A percentile compares a stretch with the other conserved stretches of the same genome.
phyloP scores from a whole-genome alignment of 2,113 vertebrate species.

The Lampris incognitus region DNA sequence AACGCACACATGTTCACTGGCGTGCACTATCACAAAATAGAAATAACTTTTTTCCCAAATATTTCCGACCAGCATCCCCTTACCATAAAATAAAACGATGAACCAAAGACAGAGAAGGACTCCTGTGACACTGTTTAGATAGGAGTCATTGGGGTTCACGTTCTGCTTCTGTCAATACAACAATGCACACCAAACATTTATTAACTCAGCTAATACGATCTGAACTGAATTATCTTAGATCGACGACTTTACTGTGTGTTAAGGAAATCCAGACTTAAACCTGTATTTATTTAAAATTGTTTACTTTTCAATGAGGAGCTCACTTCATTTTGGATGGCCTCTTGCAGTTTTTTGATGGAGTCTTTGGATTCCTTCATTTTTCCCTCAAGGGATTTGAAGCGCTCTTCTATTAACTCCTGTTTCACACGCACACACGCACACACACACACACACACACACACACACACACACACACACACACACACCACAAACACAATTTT shows the following conservation, averaged over 20 bases:
- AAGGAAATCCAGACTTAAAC: too few relatives aligned
- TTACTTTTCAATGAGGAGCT: conserved; percentile 3
- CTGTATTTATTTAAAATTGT: not conserved
- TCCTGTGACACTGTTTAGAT: conserved; percentile 58
- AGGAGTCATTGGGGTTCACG: not conserved
- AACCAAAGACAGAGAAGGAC: conserved; percentile 66
- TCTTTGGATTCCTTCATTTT: conserved; percentile 40
- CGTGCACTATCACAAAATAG: not conserved
- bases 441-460: conserved; percentile 5
- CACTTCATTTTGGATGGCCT: conserved; percentile 37
- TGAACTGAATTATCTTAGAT: too few relatives aligned
- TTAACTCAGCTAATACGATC: too few relatives aligned
- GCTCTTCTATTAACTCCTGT: conserved; percentile 65
- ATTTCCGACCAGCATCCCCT: conserved; percentile 1
- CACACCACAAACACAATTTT: not conserved
- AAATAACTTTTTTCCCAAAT: not conserved
- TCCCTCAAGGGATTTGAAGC: conserved; percentile 39
- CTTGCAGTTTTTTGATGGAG: conserved; percentile 38
- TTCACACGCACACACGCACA: conserved; percentile 21
- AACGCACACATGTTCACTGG: not conserved
- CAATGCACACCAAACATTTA: not conserved
- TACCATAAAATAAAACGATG: conserved; percentile 71
- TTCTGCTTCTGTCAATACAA: conserved; percentile 37
- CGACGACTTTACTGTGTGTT: too few relatives aligned
- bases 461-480: conserved; percentile 17